Conservation (phyloP, 2,113 vertebrate species). For the Notiomystis cincta region DNA sequence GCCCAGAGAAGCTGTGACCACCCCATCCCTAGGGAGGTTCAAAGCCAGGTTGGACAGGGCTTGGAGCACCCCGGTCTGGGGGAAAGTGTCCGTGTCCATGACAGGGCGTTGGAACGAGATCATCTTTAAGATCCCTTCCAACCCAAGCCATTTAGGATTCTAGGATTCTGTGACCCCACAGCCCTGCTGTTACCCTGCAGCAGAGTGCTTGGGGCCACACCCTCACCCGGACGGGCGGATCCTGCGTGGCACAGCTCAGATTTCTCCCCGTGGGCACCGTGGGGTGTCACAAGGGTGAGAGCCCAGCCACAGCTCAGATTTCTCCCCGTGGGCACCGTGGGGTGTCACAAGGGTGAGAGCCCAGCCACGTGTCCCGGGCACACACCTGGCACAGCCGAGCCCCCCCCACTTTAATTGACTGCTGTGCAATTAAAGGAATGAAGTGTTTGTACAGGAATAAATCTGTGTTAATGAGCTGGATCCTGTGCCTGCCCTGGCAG, state of each 20-base stretch:
- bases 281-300: background rate
- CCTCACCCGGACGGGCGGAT: rapidly evolving
- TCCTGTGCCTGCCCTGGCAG: background rate
- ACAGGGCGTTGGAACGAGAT: background rate
- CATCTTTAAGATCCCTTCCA: background rate
- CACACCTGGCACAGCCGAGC: background rate
- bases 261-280: rapidly evolving
- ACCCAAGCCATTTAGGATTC: background rate
- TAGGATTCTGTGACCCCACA: background rate
- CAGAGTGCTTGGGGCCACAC: background rate
- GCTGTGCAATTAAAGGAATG: conserved; percentile 38
- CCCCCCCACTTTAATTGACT: too few relatives aligned
- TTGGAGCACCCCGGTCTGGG: background rate
- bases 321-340: rapidly evolving
- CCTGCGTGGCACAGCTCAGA: background rate
- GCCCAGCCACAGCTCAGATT: background rate
- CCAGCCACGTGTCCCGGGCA: background rate
- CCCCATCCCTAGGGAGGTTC: background rate
- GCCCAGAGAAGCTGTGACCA: background rate
- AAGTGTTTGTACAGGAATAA: conserved; percentile 52
- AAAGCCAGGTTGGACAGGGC: background rate
- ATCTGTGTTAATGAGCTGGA: conserved; percentile 30
- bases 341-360: background rate
- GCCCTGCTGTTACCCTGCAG: background rate
- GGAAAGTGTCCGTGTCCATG: background rate